Percentiles rank a stretch among this genome's conserved stretches.
These are phyloP conservation scores for Strigamia maritima DNA, from an alignment of 2,888 invertebrate species.

Conservation along the genomic window DNA sequence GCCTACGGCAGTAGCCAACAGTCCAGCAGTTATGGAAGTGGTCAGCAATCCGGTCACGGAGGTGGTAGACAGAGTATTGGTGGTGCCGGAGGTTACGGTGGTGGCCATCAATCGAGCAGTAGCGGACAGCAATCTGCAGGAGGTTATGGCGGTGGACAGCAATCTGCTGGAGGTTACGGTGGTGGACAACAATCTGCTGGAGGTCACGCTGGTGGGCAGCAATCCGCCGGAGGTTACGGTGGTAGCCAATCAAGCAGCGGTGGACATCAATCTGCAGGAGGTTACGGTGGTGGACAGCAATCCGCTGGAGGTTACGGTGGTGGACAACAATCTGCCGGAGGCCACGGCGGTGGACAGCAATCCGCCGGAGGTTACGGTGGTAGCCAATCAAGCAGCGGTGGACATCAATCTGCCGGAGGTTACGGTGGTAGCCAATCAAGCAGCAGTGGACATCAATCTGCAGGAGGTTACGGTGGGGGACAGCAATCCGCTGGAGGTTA, in stretches of 20 bases:
- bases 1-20: background rate
- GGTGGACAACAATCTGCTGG: background rate
- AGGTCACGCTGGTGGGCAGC: background rate
- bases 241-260: background rate
- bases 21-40: background rate
- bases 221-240: background rate
- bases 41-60: background rate
- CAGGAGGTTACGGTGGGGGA: background rate
- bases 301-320: background rate
- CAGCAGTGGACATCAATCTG: background rate
- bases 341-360: background rate
- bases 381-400: background rate
- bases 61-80: background rate
- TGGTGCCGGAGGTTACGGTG: background rate
- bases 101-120: too few species aligned
- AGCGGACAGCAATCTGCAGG: background rate
- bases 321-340: too few species aligned
- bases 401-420: background rate
- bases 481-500: background rate
- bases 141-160: background rate
- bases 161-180: background rate
- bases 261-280: background rate
- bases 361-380: slow-evolving; percentile 24
- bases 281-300: slow-evolving; percentile 6
- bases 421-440: background rate